phyloP scores from a whole-genome alignment of 2,888 invertebrate genomes.

The Noctuana brunneofusca region DNA sequence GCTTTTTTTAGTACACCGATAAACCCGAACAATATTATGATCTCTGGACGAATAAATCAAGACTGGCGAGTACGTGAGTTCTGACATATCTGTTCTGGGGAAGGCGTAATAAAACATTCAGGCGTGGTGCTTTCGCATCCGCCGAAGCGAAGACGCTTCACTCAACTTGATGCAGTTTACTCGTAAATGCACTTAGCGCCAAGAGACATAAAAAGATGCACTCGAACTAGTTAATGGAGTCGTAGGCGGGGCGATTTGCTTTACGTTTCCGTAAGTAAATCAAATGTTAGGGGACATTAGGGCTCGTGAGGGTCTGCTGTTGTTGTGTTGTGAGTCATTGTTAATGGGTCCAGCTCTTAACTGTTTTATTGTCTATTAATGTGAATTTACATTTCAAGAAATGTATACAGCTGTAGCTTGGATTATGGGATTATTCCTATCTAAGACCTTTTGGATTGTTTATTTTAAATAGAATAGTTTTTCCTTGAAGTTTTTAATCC shows the following conservation, averaged over 20 bases:
- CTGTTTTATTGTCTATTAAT: constrained; percentile 29
- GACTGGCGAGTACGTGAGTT: constrained; percentile 41
- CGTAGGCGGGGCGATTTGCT: constrained; percentile 57
- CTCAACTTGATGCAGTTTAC: constrained; percentile 63
- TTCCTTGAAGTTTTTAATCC: no score
- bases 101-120: constrained; percentile 62
- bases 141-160: constrained; percentile 47
- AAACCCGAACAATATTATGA: constrained; percentile 59
- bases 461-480: background rate
- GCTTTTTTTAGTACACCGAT: constrained; percentile 66
- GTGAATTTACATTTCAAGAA: constrained; percentile 22
- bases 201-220: constrained; percentile 74
- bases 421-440: background rate
- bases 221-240: constrained; percentile 70
- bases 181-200: constrained; percentile 77
- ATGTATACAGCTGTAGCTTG: background rate
- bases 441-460: no score
- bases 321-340: constrained; percentile 38
- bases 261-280: constrained; percentile 50
- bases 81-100: constrained; percentile 54
- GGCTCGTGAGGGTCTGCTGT: constrained; percentile 25
- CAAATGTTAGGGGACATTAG: constrained; percentile 48
- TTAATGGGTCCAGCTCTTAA: constrained; percentile 25
- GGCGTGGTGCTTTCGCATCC: constrained; percentile 55
- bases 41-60: constrained; percentile 46